These are phyloP conservation scores for Argynnis bischoffii DNA, from an alignment of 2,888 invertebrate genomes.

Conservation along the genomic window DNA sequence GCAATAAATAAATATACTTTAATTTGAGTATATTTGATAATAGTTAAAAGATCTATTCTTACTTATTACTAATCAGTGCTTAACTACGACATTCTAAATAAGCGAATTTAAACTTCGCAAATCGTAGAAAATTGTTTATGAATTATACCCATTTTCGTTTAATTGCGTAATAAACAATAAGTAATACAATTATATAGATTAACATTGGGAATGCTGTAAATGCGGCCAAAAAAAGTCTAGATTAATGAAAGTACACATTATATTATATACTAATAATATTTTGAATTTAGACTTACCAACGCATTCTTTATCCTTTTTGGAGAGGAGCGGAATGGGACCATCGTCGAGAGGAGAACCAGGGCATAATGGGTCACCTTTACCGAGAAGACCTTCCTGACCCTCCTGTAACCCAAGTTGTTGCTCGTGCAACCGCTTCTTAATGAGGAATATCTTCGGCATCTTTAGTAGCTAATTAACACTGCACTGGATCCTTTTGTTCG, in stretches of 20 bases:
- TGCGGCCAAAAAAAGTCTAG: no score
- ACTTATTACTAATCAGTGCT: neutral
- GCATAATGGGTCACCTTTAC: conserved; percentile 84
- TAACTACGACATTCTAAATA: neutral
- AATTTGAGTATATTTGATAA: conserved; percentile 42
- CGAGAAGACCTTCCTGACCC: conserved; percentile 87
- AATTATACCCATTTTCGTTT: no score
- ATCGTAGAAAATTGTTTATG: no score
- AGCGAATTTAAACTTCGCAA: no score
- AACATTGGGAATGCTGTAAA: no score
- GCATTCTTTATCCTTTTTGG: conserved; percentile 76
- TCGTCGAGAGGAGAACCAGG: conserved; percentile 81
- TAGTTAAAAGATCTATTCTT: neutral
- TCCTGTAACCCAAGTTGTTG: conserved; percentile 93
- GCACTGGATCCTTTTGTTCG: conserved; percentile 72
- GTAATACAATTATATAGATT: no score
- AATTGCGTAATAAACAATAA: no score
- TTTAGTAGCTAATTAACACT: conserved; percentile 68
- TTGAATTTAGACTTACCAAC: conserved; percentile 59
- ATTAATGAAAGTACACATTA: conserved; percentile 13
- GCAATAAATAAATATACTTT: conserved; percentile 55
- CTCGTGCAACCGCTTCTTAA: conserved; percentile 95
- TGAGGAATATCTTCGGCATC: conserved; percentile 97
- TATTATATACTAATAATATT: conserved; percentile 40
- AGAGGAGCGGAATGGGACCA: conserved; percentile 84